Conservation (phyloP, 2,888 invertebrate genomes). For the Leucania comma region DNA sequence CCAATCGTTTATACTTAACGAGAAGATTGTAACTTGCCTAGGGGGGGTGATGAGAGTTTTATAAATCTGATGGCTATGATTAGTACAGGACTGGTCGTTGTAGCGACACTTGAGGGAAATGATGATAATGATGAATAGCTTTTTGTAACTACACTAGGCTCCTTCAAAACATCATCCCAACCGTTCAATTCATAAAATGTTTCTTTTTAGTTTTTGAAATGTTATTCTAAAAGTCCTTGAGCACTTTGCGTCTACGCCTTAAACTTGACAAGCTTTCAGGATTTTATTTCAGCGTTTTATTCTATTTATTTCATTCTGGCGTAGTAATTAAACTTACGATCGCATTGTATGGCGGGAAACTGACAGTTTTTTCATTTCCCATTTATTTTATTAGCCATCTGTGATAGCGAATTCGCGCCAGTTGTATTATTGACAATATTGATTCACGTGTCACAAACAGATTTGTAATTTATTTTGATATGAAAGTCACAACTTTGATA, state of each 20-base stretch:
- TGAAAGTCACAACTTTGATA: slow-evolving; percentile 15
- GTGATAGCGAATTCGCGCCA: background rate
- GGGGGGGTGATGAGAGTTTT: too few species aligned
- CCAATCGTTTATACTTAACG: too few species aligned
- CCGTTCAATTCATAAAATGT: background rate
- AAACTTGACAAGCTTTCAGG: background rate
- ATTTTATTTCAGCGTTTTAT: background rate
- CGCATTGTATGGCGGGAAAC: background rate
- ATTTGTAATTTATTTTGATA: slow-evolving; percentile 28
- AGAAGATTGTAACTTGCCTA: too few species aligned
- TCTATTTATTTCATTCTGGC: slow-evolving; percentile 19
- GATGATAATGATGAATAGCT: too few species aligned
- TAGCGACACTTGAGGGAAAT: too few species aligned
- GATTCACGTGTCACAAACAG: slow-evolving; percentile 8
- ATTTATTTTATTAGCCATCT: slow-evolving; percentile 10
- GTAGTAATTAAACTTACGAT: slow-evolving; percentile 26
- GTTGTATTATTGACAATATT: slow-evolving; percentile 19
- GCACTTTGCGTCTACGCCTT: background rate
- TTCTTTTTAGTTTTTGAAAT: too few species aligned
- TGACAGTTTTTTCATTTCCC: slow-evolving; percentile 1
- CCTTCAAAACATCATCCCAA: background rate
- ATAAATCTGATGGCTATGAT: too few species aligned
- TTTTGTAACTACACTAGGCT: background rate
- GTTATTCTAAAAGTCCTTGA: too few species aligned
- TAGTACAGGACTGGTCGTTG: too few species aligned